Percentiles rank a stretch among this genome's conserved stretches.
Evolutionary conservation across 2,888 invertebrate genomes (phyloP).

Genomic region (Chalcis sispes): DNA sequence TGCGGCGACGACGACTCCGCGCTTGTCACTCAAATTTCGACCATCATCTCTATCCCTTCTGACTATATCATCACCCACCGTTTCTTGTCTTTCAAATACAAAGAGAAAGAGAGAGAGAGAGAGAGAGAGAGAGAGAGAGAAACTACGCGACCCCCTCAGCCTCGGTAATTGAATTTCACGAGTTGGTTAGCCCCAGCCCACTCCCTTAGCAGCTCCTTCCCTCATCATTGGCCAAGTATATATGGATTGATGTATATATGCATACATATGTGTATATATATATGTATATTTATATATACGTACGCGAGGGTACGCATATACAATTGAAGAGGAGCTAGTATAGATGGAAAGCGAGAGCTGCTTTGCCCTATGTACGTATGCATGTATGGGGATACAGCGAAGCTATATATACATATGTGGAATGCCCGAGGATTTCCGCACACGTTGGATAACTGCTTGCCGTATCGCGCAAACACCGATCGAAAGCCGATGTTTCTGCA

Average conservation of each 20-base stretch:
- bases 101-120: background rate
- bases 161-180: constrained; percentile 76
- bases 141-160: constrained; percentile 52
- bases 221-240: background rate
- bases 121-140: background rate
- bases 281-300: background rate
- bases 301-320: background rate
- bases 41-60: constrained; percentile 28
- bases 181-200: constrained; percentile 75
- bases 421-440: background rate
- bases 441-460: constrained; percentile 24
- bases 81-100: background rate
- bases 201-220: constrained; percentile 45
- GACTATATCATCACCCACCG: constrained; percentile 40
- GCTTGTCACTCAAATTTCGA: constrained; percentile 47
- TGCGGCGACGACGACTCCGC: background rate
- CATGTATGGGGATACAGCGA: background rate
- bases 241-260: background rate
- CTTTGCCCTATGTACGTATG: background rate
- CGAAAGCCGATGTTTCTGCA: constrained; percentile 55
- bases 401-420: background rate
- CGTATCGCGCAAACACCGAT: constrained; percentile 52
- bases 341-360: background rate
- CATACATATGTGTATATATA: constrained; percentile 9
- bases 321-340: too few species aligned